Base-by-base conservation (phyloP, 2,888 invertebrate genomes). In the Chrysina gloriosa region DNA sequence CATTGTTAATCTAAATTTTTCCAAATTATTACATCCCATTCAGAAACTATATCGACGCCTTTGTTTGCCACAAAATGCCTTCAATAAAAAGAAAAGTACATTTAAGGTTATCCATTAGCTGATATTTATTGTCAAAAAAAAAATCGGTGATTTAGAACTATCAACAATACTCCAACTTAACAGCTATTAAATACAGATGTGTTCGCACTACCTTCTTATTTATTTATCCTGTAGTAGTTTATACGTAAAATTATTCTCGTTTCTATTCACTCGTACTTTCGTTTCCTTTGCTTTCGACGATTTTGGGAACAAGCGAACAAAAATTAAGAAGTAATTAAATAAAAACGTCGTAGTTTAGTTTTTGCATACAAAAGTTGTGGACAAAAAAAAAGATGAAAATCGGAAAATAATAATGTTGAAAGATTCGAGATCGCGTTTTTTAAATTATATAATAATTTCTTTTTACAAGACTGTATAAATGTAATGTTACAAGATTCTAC, bases 391-490 rank as follows among this genome's bases (percentile, higher is more conserved):
- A 27, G 27, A 52, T 45, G 21, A 16, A 31, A 31, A 31, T n/a
- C 23, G 29, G 25, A 58, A 42, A 36, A 61, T 9, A 52, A 27
- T 39, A n/a, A n/a, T 61, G 42, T 61, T 42, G 42, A 61, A 61
- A 42, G 16, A 42, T 61, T 25, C 27, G 27, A 27, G 29, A 16
- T 27, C 39, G 58, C 42, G 42, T 36, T 61, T 61, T 61, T 61
- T 16, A 61, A 61, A 27, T 61, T n/a, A n/a, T n/a, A n/a, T n/a
- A 42, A 19, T 16, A 61, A 27, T 61, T 61, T 27, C 27, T 61
- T 61, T 61, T 61, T 61, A 61, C 45, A 61, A 61, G 58, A 61
- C 58, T 61, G 58, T 61, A 61, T 42, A 61, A 61, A 61, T 61
- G 58, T 61, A 61, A 61, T 61, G 45, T 61, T 61, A 61, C 29